Evolutionary conservation across 2,888 invertebrate species (phyloP).

Genomic region (Poecilobothrus nobilitatus): DNA sequence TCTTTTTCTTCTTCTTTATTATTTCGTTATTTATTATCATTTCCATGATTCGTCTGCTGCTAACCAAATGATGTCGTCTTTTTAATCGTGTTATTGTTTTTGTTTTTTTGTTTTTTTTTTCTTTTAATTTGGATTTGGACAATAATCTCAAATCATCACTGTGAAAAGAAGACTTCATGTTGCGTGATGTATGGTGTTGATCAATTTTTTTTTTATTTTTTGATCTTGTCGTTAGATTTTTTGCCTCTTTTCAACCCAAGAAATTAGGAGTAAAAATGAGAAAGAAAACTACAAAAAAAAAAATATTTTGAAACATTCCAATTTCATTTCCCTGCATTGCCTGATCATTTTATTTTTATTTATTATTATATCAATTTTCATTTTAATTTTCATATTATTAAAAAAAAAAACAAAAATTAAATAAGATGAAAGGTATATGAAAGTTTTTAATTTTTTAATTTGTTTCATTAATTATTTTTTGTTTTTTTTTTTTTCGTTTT

Average conservation of each 20-base stretch:
- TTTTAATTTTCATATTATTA: background rate
- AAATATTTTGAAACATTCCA: background rate
- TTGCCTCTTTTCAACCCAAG: background rate
- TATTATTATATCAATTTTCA: conserved; percentile 4
- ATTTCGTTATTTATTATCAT: background rate
- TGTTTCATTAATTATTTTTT: background rate
- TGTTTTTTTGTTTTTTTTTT: background rate
- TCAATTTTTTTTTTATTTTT: background rate
- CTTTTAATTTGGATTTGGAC: background rate
- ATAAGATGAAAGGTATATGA: background rate
- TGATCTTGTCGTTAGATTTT: background rate
- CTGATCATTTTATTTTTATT: conserved; percentile 4
- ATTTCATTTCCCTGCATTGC: background rate
- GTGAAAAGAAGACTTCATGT: conserved; percentile 1
- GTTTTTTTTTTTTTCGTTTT: background rate
- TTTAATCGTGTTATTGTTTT: background rate
- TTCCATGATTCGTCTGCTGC: background rate
- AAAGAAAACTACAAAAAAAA: background rate
- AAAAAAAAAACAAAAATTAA: no score
- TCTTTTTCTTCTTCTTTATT: background rate
- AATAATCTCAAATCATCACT: conserved; percentile 6
- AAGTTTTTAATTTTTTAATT: conserved; percentile 6
- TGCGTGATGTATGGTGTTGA: conserved; percentile 2
- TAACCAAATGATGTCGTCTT: background rate
- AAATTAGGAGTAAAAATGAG: background rate